Conservation (phyloP, 2,113 vertebrate genomes). For the Orcinus orca region DNA sequence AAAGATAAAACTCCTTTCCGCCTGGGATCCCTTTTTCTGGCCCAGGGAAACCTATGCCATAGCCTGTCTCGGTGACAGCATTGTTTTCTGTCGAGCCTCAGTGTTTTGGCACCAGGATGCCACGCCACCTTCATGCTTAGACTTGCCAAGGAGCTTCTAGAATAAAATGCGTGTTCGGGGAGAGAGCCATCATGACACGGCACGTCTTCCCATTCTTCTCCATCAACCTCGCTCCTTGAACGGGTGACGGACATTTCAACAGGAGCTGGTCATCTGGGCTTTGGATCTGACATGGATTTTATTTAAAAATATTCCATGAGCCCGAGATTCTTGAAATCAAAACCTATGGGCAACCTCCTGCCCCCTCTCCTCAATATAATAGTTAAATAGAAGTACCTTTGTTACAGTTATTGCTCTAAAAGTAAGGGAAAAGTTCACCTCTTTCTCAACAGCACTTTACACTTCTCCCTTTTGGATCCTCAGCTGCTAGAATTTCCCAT, state of each 20-base stretch:
- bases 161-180: background rate
- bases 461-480: background rate
- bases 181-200: background rate
- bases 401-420: background rate
- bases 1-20: background rate
- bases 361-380: background rate
- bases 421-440: background rate
- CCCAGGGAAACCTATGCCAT: background rate
- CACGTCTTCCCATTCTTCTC: background rate
- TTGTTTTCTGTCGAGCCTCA: background rate
- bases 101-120: background rate
- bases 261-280: background rate
- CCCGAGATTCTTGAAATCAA: background rate
- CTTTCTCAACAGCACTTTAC: background rate
- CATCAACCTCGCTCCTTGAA: background rate
- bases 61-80: background rate
- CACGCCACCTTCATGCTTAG: background rate
- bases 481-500: background rate
- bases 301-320: conserved; percentile 18
- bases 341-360: background rate
- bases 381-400: background rate
- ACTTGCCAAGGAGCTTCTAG: background rate
- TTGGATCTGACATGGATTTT: background rate
- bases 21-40: background rate
- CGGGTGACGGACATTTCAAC: background rate